Conservation (phyloP, 64 coral and sea anemone genomes). For the Montipora sp. region DNA sequence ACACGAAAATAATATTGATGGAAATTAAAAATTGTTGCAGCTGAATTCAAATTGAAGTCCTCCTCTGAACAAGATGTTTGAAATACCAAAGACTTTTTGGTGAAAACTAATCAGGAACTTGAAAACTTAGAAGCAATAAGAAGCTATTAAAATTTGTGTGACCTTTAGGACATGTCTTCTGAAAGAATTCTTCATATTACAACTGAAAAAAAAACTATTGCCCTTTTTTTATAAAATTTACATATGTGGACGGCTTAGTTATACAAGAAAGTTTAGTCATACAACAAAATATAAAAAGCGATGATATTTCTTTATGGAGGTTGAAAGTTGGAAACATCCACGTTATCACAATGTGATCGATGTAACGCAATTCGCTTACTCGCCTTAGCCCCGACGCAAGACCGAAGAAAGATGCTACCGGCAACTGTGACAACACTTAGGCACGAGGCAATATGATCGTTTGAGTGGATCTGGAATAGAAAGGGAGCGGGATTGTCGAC, state of each 20-base stretch:
- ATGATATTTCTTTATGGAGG: no score
- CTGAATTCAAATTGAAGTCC: slow-evolving; percentile 19
- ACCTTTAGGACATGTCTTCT: neutral
- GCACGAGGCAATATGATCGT: neutral
- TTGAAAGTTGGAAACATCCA: no score
- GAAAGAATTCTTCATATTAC: no score
- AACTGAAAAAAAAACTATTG: no score
- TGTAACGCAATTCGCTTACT: no score
- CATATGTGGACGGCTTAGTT: no score
- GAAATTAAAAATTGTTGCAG: neutral
- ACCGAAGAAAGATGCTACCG: neutral
- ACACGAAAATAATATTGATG: neutral
- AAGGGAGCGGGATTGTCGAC: neutral
- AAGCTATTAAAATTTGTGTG: neutral
- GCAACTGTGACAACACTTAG: neutral
- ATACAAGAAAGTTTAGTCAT: no score
- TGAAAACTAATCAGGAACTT: neutral
- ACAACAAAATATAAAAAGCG: no score
- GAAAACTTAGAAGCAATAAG: neutral
- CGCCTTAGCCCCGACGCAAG: no score
- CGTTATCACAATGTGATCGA: no score
- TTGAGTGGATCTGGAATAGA: neutral
- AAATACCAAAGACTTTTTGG: neutral
- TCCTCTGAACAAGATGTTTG: slow-evolving; percentile 12
- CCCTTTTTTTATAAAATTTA: no score